Base-by-base conservation (phyloP, 2,888 invertebrate genomes). In the Gonocerus acuteangulatus region DNA sequence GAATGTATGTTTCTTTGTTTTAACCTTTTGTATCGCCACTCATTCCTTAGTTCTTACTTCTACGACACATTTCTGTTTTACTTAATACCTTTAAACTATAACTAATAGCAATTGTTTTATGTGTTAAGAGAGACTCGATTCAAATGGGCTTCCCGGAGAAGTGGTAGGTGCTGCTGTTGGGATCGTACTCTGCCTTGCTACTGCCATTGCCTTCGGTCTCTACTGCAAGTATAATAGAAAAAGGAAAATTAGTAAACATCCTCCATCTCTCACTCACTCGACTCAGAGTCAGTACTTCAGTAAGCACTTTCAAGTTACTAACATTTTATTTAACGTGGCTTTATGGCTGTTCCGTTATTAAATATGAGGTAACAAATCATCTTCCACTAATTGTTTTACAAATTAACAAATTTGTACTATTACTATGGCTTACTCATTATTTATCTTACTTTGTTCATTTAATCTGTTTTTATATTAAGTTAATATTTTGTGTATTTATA, bases 211-310 rank as follows among this genome's bases (percentile, higher is more conserved):
- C 15, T 42, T 62, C 13, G 62, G 34, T 18, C 42, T 64, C 15
- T 64, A 62, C 54, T 62, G 63, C 59, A 65, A 61, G 49, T 63
- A 61, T 39, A 48, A 22, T 6, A 36, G 42, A 22, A 39, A 39
- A 39, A n/a, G 23, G 19, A 57, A 57, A 47, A 57, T 16, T 34
- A 39, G 60, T 57, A 62, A 65, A 57, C 64, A 65, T 42, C 42
- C 65, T 16, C 63, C 65, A 23, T 65, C 65, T 32, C 49, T 65
- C 13, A 52, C 65, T 21, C 65, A 65, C 48, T 65, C 65, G 23
- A 65, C 62, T 48, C 65, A 59, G 48, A 48, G 59, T 59, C 48
- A 59, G 48, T 59, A 57, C 57, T 57, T 57, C 57, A 57, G 57
- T 57, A 51, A 44, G 34, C 44, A 44, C 15, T 39, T 15, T 52